Conservation (phyloP, 2,888 invertebrate species). For the Melangyna quadrimaculata region DNA sequence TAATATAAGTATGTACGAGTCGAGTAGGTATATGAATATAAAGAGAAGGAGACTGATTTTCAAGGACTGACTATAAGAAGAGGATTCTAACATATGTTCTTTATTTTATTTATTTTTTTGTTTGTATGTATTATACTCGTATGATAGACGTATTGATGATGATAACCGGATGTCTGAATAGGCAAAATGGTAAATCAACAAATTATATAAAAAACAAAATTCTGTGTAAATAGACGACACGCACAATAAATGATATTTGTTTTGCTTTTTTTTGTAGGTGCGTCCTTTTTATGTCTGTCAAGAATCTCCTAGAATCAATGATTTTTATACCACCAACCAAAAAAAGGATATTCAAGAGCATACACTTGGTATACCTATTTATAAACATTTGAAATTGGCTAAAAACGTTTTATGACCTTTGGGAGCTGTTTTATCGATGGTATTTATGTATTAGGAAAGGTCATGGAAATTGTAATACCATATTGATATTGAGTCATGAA, state of each 20-base stretch:
- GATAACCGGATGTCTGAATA: constrained; percentile 50
- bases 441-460: neutral
- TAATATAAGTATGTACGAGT: neutral
- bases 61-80: neutral
- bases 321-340: neutral
- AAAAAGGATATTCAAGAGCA: neutral
- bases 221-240: constrained; percentile 41
- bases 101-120: neutral
- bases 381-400: neutral
- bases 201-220: constrained; percentile 68
- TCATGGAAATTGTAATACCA: neutral
- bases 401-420: constrained; percentile 5
- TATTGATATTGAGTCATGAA: constrained; percentile 14
- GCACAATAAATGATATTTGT: constrained; percentile 27
- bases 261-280: neutral
- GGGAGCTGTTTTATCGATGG: neutral
- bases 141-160: constrained; percentile 6
- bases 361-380: neutral
- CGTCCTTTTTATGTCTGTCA: neutral
- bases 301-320: constrained; percentile 1
- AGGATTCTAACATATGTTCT: constrained; percentile 19
- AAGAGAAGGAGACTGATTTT: constrained; percentile 1
- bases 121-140: too few relatives aligned
- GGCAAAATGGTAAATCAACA: constrained; percentile 61
- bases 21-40: constrained; percentile 10